phyloP scores from a whole-genome alignment of 35 echinoderm and acorn worm genomes.

The Diadema setosum region DNA sequence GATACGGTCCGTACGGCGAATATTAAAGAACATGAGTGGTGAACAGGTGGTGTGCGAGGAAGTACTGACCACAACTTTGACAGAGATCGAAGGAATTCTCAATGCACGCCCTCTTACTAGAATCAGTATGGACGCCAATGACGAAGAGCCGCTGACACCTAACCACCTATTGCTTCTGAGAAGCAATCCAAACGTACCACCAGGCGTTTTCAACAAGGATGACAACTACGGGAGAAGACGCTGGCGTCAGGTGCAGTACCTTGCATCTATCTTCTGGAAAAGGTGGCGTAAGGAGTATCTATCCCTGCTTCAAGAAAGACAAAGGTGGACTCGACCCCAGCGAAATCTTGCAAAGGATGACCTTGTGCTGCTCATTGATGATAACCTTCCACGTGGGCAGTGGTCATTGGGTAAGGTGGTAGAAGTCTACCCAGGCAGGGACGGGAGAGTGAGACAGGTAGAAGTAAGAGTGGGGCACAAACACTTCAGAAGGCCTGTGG shows the following conservation, averaged over 20 bases:
- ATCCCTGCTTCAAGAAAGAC: conserved; percentile 13
- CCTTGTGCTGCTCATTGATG: conserved; percentile 55
- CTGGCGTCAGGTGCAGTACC: conserved; percentile 18
- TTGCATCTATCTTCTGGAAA: conserved; percentile 19
- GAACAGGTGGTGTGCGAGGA: background rate
- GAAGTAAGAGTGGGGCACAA: background rate
- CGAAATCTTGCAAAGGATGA: conserved; percentile 14
- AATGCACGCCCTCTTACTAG: conserved; percentile 39
- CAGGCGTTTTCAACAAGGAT: background rate
- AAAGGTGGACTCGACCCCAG: conserved; percentile 40
- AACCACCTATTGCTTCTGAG: conserved; percentile 17
- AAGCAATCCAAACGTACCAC: background rate
- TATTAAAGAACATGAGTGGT: background rate
- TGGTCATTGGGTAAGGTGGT: conserved; percentile 35
- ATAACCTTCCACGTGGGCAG: background rate
- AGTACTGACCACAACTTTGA: background rate
- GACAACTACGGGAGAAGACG: background rate
- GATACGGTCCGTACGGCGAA: conserved; percentile 13
- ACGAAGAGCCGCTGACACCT: no score
- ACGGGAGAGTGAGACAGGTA: background rate
- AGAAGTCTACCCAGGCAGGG: background rate
- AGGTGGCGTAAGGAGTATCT: conserved; percentile 44
- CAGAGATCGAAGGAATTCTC: conserved; percentile 30
- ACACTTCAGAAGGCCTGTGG: background rate
- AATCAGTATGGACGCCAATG: no score